phyloP scores from a whole-genome alignment of 2,113 vertebrate species.

The Nothocercus nigrocapillus region DNA sequence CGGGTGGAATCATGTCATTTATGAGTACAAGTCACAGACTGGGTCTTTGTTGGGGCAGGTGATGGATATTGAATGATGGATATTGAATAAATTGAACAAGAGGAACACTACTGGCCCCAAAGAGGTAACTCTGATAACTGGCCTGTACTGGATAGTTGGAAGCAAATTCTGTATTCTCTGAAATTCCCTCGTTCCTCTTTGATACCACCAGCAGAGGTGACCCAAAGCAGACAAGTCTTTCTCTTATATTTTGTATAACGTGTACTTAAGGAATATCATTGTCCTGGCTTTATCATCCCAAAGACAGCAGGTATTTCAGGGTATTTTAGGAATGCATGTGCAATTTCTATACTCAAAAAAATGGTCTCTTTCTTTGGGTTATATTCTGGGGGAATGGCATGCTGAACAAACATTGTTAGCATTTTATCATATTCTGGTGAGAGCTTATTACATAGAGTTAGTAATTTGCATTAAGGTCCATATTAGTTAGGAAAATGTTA shows the following conservation, averaged over 20 bases:
- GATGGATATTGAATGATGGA: neutral
- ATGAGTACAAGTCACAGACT: neutral
- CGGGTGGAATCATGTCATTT: rapidly evolving
- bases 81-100: neutral
- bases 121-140: neutral
- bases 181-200: neutral
- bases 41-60: neutral
- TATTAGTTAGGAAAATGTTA: conserved; percentile 4
- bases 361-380: neutral
- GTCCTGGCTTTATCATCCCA: neutral
- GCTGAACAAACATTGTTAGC: neutral
- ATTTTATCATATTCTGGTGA: neutral
- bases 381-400: neutral
- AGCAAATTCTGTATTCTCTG: neutral
- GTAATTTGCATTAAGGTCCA: conserved; percentile 13
- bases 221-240: neutral
- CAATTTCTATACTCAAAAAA: neutral
- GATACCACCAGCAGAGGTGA: neutral
- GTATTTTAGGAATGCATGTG: neutral
- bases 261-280: neutral
- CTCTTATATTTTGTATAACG: neutral
- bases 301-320: neutral
- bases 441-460: neutral
- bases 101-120: neutral
- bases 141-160: neutral